Evolutionary conservation across 2,113 vertebrate species (phyloP), one percentile per base, ranked within the genome.

Genomic region (Triplophysa dalaica): DNA sequence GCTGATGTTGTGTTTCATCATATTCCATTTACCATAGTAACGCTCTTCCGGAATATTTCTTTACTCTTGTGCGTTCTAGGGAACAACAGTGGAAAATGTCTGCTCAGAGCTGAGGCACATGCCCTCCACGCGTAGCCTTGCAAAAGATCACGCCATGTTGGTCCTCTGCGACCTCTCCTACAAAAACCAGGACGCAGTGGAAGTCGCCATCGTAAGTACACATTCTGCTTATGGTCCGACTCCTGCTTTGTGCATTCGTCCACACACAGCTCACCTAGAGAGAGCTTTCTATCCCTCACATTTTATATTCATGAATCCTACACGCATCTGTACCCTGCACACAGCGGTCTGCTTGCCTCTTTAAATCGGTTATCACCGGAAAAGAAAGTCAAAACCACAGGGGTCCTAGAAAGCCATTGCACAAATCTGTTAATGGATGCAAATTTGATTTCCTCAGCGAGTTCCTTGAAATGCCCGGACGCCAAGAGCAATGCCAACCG

Each of bases 101-200:
- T 99, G 97, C 88, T 94, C 92, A 0, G 95, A 98, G 86, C 94
- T 99, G 80, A 93, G 96, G 8, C 95, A 96, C 82, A 91, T 98
- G 70, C 94, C 94, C 0, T 93, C 93, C 52, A 93, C 93, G 0
- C 89, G 94, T 80, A 92, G 87, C 0, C 88, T 95, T 78, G 95
- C 97, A 7, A 93, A 89, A 16, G 95, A 97, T 16, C 94, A 92
- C 73, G 67, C 89, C 58, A 91, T 99, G 0, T 87, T 97, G 83
- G 88, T 99, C 82, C 86, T 98, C 3, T 99, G 97, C 84, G 96
- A 97, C 78, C 88, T 93, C 0, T 94, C 95, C 0, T 91, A 92
- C 75, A 93, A 93, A 0, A 93, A 89, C 77, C 92, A 90, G 81
- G 94, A 95, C 0, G 94, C 95, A 0, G 93, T 99, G 52, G 95